Percentiles rank a stretch among this genome's conserved stretches.
Evolutionary conservation across 1,140 invertebrate genomes (phyloP).

Genomic region (Archegozetes longisetosus): DNA sequence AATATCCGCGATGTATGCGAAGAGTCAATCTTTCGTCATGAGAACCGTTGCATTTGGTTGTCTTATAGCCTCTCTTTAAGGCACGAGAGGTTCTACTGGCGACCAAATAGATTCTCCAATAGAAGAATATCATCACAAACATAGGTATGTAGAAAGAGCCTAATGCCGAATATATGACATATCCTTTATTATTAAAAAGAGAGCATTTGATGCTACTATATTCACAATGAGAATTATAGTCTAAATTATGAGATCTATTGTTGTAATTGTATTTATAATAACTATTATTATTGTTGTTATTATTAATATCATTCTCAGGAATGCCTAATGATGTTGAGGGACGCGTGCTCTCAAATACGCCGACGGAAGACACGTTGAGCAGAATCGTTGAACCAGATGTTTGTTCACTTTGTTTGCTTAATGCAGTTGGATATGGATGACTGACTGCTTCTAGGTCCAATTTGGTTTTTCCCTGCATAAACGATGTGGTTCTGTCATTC

Average conservation of each 20-base stretch:
- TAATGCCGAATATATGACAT: constrained; percentile 67
- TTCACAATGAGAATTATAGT: neutral
- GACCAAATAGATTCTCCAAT: constrained; percentile 84
- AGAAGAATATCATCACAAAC: constrained; percentile 91
- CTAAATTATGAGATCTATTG: neutral
- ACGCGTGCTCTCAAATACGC: too few species aligned
- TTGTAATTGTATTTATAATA: too few species aligned
- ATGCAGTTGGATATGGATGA: too few species aligned
- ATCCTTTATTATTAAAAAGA: constrained; percentile 69
- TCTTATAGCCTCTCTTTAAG: constrained; percentile 63
- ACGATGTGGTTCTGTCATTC: constrained; percentile 46
- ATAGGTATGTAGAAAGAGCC: constrained; percentile 93
- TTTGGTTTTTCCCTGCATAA: too few species aligned
- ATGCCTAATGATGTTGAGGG: constrained; percentile 1
- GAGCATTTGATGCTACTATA: constrained; percentile 40
- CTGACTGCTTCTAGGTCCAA: too few species aligned
- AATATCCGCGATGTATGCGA: constrained; percentile 63
- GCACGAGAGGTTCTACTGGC: constrained; percentile 73
- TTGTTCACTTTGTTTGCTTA: too few species aligned
- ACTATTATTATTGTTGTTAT: neutral
- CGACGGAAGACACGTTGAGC: neutral
- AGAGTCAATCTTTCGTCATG: constrained; percentile 72
- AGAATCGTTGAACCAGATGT: neutral
- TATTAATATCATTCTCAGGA: neutral
- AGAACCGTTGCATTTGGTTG: constrained; percentile 48